Percentiles rank a stretch among this genome's conserved stretches.
phyloP scores from a whole-genome alignment of 2,113 vertebrate genomes.

The Mastomys natalensis region DNA sequence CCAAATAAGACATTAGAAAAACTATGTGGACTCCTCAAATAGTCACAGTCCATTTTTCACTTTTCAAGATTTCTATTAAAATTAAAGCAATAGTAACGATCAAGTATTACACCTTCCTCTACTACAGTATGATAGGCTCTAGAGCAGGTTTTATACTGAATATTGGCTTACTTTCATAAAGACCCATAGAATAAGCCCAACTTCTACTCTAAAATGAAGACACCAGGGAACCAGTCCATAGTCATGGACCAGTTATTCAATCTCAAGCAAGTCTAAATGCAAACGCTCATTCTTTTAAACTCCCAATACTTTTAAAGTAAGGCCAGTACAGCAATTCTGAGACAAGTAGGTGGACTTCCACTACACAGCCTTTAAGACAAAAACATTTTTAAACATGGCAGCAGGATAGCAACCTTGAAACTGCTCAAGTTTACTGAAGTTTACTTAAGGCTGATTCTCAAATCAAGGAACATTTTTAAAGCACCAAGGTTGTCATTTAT shows the following conservation, averaged over 20 bases:
- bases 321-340: not conserved
- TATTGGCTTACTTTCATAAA: conserved; percentile 7
- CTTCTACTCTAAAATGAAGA: conserved; percentile 3
- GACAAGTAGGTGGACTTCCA: not conserved
- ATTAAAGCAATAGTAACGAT: conserved; percentile 39
- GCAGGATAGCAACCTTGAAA: conserved; percentile 72
- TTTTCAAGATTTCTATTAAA: conserved; percentile 45
- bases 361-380: conserved; percentile 10
- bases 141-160: not conserved
- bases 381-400: not conserved
- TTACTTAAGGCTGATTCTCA: conserved; percentile 81
- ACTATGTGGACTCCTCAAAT: conserved; percentile 65
- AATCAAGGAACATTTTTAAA: conserved; percentile 80
- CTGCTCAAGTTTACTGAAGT: conserved; percentile 73
- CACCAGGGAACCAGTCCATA: not conserved
- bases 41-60: conserved; percentile 68
- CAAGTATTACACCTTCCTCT: not conserved
- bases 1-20: conserved; percentile 77
- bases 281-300: conserved; percentile 4
- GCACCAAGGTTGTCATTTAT: conserved; percentile 67
- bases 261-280: not conserved
- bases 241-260: not conserved
- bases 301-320: not conserved
- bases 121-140: not conserved
- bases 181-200: not conserved